A percentile compares a stretch with the other conserved stretches of the same genome.
These are phyloP conservation scores for Mechanitis mazaeus DNA, from an alignment of 2,888 invertebrate genomes.

Conservation along the genomic window DNA sequence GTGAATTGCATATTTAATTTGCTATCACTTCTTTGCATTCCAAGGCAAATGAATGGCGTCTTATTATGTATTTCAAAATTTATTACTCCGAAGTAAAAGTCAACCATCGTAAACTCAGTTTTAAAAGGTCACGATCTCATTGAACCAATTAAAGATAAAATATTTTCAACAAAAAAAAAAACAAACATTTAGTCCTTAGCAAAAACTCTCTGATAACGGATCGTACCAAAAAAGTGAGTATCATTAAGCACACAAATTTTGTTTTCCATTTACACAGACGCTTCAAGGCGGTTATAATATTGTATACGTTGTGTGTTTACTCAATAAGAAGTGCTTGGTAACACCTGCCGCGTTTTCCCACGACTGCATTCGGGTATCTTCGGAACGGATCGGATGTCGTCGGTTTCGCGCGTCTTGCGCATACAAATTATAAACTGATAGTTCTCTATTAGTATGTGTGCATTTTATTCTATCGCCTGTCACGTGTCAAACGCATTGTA, in stretches of 20 bases:
- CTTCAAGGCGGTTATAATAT: constrained; percentile 74
- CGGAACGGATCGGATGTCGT: constrained; percentile 42
- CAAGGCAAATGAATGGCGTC: constrained; percentile 47
- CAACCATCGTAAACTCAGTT: too few relatives aligned
- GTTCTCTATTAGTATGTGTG: constrained; percentile 29
- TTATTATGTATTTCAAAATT: constrained; percentile 9
- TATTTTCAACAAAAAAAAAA: constrained; percentile 63
- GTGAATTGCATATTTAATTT: constrained; percentile 9
- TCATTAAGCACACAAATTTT: constrained; percentile 77
- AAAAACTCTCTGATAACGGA: constrained; percentile 67
- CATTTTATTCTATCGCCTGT: constrained; percentile 37
- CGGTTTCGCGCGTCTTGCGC: constrained; percentile 47
- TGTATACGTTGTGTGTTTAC: constrained; percentile 75
- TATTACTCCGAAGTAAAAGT: too few relatives aligned
- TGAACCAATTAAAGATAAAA: constrained; percentile 62
- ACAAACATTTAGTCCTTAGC: constrained; percentile 50
- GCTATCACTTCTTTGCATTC: constrained; percentile 14
- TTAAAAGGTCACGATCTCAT: too few relatives aligned
- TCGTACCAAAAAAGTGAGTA: constrained; percentile 71
- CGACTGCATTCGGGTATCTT: constrained; percentile 61
- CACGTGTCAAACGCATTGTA: constrained; percentile 53
- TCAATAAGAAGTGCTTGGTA: constrained; percentile 74
- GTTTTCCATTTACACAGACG: constrained; percentile 76
- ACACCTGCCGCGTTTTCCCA: constrained; percentile 76
- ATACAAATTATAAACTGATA: constrained; percentile 37